A percentile compares a stretch with the other conserved stretches of the same genome.
phyloP scores from a whole-genome alignment of 2,888 invertebrate genomes.

The Oithona nana region DNA sequence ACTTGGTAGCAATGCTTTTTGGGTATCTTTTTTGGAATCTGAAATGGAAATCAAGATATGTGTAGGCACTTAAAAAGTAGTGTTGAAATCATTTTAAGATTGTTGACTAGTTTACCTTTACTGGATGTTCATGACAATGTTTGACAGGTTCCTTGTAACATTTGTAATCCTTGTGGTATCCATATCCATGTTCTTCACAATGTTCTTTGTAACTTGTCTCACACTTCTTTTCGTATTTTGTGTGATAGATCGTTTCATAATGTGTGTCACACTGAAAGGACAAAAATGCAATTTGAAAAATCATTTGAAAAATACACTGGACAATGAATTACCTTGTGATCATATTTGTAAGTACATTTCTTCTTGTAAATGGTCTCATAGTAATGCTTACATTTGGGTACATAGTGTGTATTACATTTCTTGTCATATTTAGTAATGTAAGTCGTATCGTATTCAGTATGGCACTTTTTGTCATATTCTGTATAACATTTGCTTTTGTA shows the following conservation, averaged over 20 bases:
- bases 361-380: conserved; percentile 11
- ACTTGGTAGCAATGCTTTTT: conserved; percentile 3
- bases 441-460: conserved; percentile 6
- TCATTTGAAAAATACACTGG: neutral
- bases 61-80: no score
- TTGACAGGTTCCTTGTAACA: neutral
- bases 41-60: no score
- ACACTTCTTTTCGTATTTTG: conserved; percentile 11
- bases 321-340: neutral
- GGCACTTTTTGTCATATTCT: neutral
- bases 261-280: neutral
- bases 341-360: neutral
- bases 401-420: conserved; percentile 3
- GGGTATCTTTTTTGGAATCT: neutral
- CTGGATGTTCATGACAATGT: neutral
- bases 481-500: conserved; percentile 6
- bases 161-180: conserved; percentile 8
- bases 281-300: neutral
- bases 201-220: neutral
- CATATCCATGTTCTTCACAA: conserved; percentile 10
- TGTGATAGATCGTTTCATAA: conserved; percentile 3
- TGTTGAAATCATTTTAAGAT: neutral
- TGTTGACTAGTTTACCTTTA: neutral
- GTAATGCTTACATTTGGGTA: neutral
- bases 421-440: neutral